Evolutionary conservation across 2,888 invertebrate species (phyloP), one percentile per base, ranked within the genome.

Genomic region (Euplagia quadripunctaria): DNA sequence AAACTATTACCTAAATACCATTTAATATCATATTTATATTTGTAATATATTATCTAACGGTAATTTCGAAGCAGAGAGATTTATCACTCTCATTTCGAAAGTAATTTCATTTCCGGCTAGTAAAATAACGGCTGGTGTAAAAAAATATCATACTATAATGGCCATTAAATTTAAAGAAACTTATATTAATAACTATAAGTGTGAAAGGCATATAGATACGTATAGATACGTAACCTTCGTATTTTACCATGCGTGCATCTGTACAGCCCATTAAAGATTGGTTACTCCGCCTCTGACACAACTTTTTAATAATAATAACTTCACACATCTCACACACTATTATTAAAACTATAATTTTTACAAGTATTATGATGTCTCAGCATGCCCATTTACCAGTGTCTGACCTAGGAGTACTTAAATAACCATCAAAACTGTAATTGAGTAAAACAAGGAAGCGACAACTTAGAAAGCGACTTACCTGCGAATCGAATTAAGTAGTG

Each of bases 1-100:
- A 20, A 66, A 61, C 8, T 66, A 31, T 49, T 20, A 31, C 46
- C 20, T 66, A 51, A 16, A 16, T 49, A 31, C 49, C 20, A 49
- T 66, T 49, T 49, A 49, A 31, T 20, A 49, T 46, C 4, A 31
- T 46, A 20, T 66, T 66, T 14, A 49, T 49, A 8, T 66, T 66
- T 49, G 5, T 46, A 20, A n/a, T 65, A 66, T 49, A 49, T 66
- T 16, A 49, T 66, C 20, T 16, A 66, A 66, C 49, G 31, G n/a
- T 31, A n/a, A 31, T 49, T 66, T 46, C 16, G 31, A 66, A 8
- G 20, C 31, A 46, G 46, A 49, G 8, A 68, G 68, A 41, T 68
- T 77, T 72, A 75, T 43, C 72, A 74, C 76, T 65, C 74, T 71
- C 82, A 61, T 75, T 82, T 82, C 61, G 76, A 82, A 78, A 82